phyloP scores from a whole-genome alignment of 1,140 invertebrate genomes.

The Drosophila nannoptera region DNA sequence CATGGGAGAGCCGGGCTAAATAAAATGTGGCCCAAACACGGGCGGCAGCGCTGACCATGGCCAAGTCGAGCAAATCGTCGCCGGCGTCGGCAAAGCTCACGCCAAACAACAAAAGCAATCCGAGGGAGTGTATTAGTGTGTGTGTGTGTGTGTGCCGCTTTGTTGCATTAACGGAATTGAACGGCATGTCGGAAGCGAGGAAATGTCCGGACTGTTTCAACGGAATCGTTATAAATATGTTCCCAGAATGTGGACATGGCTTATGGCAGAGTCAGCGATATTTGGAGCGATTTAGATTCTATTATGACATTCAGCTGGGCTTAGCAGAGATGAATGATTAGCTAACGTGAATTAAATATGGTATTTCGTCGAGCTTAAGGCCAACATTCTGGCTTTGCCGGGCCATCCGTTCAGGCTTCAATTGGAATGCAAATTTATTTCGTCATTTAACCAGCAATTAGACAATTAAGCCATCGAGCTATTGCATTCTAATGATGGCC shows the following conservation, averaged over 20 bases:
- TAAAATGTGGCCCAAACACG: constrained; percentile 59
- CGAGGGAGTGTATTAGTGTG: constrained; percentile 16
- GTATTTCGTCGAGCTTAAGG: too few relatives aligned
- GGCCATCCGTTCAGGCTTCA: too few relatives aligned
- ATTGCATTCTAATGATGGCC: too few relatives aligned
- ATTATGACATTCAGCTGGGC: background rate
- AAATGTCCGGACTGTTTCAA: constrained; percentile 69
- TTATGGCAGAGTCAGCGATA: constrained; percentile 1
- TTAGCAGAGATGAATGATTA: background rate
- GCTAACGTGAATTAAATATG: background rate
- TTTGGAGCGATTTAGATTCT: background rate
- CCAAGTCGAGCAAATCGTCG: constrained; percentile 49
- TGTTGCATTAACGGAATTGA: constrained; percentile 76
- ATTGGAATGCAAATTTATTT: too few relatives aligned
- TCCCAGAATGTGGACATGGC: constrained; percentile 17
- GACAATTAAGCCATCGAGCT: too few relatives aligned
- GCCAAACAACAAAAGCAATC: constrained; percentile 29
- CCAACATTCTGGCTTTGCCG: too few relatives aligned
- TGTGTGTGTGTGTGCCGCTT: constrained; percentile 32
- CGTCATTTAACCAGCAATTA: too few relatives aligned
- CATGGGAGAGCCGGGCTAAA: constrained; percentile 29
- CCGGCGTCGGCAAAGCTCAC: constrained; percentile 29
- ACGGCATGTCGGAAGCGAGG: constrained; percentile 72
- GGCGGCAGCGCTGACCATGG: constrained; percentile 46
- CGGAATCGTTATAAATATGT: constrained; percentile 55